Evolutionary conservation across 2,797 vertebrate species (phyloP), one percentile per base, ranked within the genome.

Genomic region (Botia kubotai): DNA sequence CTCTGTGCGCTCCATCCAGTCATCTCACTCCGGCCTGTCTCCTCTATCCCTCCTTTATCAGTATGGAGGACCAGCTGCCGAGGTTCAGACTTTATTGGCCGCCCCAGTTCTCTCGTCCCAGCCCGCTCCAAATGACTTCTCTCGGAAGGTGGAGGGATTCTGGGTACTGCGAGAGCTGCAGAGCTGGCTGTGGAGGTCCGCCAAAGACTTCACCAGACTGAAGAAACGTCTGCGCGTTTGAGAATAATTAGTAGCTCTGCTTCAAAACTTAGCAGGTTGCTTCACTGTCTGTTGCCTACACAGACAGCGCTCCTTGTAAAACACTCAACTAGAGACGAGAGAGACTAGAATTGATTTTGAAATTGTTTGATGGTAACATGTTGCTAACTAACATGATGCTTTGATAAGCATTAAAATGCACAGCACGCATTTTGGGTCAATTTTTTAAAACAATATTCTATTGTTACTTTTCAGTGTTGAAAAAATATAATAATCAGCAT

Each of bases 81-180:
- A 93, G 82, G 90, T 89, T 50, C 92, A 92, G 86, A 86, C 89
- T 2, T 90, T 93, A 36, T 87, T 93, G 55, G 87, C 92, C 13
- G 87, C 89, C 53, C 87, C 90, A 0, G 46, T 91, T 6, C 85
- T 82, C 72, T 93, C 76, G 0, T 87, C 85, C 72, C 87, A 88
- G 1, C 92, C 93, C n/a, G 87, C 90, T 1, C 94, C 95, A 75
- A 98, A 96, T 2, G 96, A 98, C 89, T 98, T 99, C 82, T 93
- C 98, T 43, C 91, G 96, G 86, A 99, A 99, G 91, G 97, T 98
- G 92, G 97, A 97, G 43, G 96, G 97, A 39, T 99, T 98, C 89
- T 99, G 97, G 97, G 92, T 99, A 89, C 92, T 98, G 84, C 93
- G 97, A 83, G 97, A 99, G 90, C 93, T 99, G 87, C 97, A 98